Base-by-base conservation (phyloP, 2,888 invertebrate genomes). In the Drosophila seclusa region DNA sequence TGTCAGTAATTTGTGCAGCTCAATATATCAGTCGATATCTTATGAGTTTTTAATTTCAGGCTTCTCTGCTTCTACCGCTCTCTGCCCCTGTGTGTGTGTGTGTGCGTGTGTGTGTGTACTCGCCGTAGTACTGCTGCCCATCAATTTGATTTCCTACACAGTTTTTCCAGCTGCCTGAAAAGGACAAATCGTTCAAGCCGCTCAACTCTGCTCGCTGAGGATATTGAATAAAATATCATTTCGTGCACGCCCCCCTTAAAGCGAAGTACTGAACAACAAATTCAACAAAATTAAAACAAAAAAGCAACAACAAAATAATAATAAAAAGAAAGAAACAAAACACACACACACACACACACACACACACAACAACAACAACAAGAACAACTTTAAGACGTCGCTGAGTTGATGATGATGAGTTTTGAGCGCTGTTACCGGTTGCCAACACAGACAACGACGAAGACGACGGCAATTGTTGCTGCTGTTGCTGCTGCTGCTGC, bases 11-110 rank as follows among this genome's bases (percentile, higher is more conserved):
- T 90, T 91, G 91, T 91, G 91, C 92, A 90, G 91, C 92, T 92
- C 92, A 92, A 92, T 92, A 92, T 92, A 90, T 92, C 92, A 92
- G 92, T 92, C 92, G 92, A 92, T 92, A 92, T 92, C 92, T 92
- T 92, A 92, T 92, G 92, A 92, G 92, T 92, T 92, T 92, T 92
- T 92, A 92, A 92, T 92, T 92, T 92, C 92, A 92, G 92, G 92
- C 91, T 91, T 63, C 76, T 73, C 65, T 40, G 53, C 21, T 13
- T 50, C 27, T 32, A 38, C 65, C 29, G 27, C 64, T 69, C 55
- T 66, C 18, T 48, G 16, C 0, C 5, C 16, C 18, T 38, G 52
- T 73, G 80, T 49, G 11, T n/a, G 18, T 31, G n/a, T 31, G 31
- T 32, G n/a, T n/a, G 50, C 13, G 36, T 16, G 3, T 36, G 16